Evolutionary conservation across 2,797 vertebrate genomes (phyloP), one percentile per base, ranked within the genome.

Genomic region (Rhodeus uyekii): DNA sequence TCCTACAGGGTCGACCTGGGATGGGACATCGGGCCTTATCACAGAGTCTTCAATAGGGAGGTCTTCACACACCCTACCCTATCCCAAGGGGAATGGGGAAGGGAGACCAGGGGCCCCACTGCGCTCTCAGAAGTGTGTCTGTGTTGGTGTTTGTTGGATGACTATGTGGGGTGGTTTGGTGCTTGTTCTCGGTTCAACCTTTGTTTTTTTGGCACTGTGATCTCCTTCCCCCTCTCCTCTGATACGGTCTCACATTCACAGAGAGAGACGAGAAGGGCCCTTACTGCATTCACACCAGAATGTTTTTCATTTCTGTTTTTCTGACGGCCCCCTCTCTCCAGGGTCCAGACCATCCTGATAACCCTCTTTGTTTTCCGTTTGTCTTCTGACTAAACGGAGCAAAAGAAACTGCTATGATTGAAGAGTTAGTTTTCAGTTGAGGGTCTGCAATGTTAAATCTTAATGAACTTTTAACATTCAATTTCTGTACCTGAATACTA

Each of bases 21-120:
- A 91, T 65, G 88, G 90, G 91, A 91, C 93, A 89, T 88, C 89
- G 90, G 92, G 92, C 91, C 90, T 89, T 76, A 89, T 90, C 84
- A 68, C 81, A 61, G 79, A 68, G 85, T 73, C 24, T 64, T 80
- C 58, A 75, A 74, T 78, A 65, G 72, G 84, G 27, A 82, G 64
- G 80, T 73, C 83, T 82, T 69, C 81, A 79, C 83, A 79, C 69
- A 68, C 74, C 76, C 67, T 81, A 46, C 48, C 46, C 38, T 84
- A 58, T 76, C 67, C 76, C 68, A 48, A 18, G 71, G 71, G 29
- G 79, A 72, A 24, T 72, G 34, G 64, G 48, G 32, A 29, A 5
- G n/a, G 36, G 12, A 72, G 63, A 76, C 42, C 50, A 42, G 69
- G 65, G 68, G 32, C 68, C 78, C 65, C 79, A 77, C 83, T 75